These are phyloP conservation scores for Chrysocyon brachyurus DNA, from an alignment of 2,797 vertebrate genomes.

Conservation along the genomic window DNA sequence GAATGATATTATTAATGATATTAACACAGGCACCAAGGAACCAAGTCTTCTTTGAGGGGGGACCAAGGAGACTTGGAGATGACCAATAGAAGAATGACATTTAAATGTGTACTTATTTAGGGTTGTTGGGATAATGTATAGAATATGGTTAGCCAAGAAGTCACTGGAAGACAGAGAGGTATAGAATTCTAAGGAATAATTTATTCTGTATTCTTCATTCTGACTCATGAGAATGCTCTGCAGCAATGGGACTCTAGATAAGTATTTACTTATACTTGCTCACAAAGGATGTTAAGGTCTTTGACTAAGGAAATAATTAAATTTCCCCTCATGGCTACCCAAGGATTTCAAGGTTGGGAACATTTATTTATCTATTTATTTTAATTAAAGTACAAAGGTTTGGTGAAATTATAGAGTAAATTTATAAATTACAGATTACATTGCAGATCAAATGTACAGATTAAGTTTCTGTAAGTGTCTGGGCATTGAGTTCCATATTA, in stretches of 20 bases:
- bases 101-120: neutral
- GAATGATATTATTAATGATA: neutral
- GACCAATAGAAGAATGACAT: neutral
- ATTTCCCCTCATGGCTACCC: neutral
- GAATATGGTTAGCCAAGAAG: neutral
- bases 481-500: neutral
- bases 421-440: neutral
- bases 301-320: constrained; percentile 43
- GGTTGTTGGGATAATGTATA: neutral
- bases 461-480: neutral
- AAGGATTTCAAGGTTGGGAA: constrained; percentile 30
- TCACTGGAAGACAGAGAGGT: neutral
- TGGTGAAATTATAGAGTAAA: constrained; percentile 18
- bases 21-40: neutral
- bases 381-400: neutral
- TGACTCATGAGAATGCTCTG: neutral
- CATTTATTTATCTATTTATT: neutral
- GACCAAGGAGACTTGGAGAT: neutral
- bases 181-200: neutral
- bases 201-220: neutral
- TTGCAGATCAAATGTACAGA: neutral
- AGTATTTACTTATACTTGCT: neutral
- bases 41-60: neutral
- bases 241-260: neutral
- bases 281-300: constrained; percentile 2